Percentiles rank a stretch among this genome's conserved stretches.
phyloP scores from a whole-genome alignment of 1,140 invertebrate genomes.

The Leptinotarsa undecemlineata region DNA sequence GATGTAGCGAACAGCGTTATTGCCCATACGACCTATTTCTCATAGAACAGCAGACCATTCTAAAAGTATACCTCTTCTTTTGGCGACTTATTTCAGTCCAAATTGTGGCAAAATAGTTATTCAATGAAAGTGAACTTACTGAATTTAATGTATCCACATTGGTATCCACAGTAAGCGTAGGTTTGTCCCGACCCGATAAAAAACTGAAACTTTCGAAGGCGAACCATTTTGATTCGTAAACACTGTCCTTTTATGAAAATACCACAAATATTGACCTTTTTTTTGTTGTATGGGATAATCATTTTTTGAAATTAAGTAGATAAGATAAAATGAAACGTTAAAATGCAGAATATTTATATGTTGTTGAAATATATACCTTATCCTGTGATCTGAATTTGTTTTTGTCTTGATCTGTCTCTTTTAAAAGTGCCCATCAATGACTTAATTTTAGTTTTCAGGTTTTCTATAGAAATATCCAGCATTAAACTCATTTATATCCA shows the following conservation, averaged over 20 bases:
- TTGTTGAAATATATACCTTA: background rate
- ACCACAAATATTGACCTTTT: background rate
- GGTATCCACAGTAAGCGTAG: background rate
- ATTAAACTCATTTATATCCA: slow-evolving; percentile 21
- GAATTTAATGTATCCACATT: background rate
- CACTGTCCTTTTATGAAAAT: background rate
- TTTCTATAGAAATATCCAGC: slow-evolving; percentile 16
- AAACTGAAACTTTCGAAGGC: background rate
- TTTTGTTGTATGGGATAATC: background rate
- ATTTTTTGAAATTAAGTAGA: background rate
- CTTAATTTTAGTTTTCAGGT: slow-evolving; percentile 20
- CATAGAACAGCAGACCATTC: background rate
- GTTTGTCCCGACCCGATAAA: background rate
- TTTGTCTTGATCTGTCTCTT: background rate
- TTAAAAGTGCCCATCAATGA: slow-evolving; percentile 15
- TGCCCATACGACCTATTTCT: background rate
- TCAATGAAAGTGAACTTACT: background rate
- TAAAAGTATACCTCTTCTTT: background rate
- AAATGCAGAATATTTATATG: background rate
- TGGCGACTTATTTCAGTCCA: background rate
- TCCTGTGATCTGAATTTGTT: background rate
- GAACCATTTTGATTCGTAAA: background rate
- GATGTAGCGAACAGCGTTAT: background rate
- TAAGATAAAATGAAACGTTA: background rate
- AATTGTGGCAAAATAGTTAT: background rate